Conservation (phyloP, 2,888 invertebrate genomes). For the Epirrita christyi region DNA sequence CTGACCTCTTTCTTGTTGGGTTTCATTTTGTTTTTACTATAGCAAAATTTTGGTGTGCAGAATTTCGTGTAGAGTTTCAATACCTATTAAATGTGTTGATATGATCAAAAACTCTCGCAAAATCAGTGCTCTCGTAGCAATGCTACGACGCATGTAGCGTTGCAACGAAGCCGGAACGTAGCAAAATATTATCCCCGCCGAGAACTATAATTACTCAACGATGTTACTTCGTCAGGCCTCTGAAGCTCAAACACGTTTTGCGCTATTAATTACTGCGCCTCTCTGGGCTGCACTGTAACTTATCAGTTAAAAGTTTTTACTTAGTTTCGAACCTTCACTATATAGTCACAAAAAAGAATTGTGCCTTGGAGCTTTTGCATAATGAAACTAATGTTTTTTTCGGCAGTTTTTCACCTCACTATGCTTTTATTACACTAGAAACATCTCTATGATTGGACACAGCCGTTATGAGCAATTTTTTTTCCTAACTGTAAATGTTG, state of each 20-base stretch:
- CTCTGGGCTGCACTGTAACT: conserved; percentile 34
- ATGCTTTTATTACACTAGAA: too few relatives aligned
- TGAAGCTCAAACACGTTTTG: conserved; percentile 37
- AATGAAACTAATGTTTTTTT: neutral
- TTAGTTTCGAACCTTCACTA: conserved; percentile 3
- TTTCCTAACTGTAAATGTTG: too few relatives aligned
- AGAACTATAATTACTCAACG: conserved; percentile 23
- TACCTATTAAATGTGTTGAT: too few relatives aligned
- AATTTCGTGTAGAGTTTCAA: too few relatives aligned
- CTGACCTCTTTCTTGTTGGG: too few relatives aligned
- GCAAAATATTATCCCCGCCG: conserved; percentile 9
- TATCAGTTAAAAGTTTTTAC: conserved; percentile 38
- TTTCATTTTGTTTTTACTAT: too few relatives aligned
- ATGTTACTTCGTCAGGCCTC: conserved; percentile 21
- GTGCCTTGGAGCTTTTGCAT: neutral
- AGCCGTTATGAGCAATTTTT: too few relatives aligned
- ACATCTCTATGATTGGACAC: too few relatives aligned
- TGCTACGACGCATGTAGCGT: neutral
- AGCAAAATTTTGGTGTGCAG: too few relatives aligned
- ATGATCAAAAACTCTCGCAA: neutral
- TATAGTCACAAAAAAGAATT: conserved; percentile 15
- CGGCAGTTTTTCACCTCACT: neutral
- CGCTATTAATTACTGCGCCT: conserved; percentile 34
- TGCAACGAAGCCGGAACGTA: conserved; percentile 8
- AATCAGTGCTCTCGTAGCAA: neutral